A percentile compares a stretch with the other conserved stretches of the same genome.
Conservation (phyloP, 2,888 invertebrate species). For the Zhuqinia jingwanae region DNA sequence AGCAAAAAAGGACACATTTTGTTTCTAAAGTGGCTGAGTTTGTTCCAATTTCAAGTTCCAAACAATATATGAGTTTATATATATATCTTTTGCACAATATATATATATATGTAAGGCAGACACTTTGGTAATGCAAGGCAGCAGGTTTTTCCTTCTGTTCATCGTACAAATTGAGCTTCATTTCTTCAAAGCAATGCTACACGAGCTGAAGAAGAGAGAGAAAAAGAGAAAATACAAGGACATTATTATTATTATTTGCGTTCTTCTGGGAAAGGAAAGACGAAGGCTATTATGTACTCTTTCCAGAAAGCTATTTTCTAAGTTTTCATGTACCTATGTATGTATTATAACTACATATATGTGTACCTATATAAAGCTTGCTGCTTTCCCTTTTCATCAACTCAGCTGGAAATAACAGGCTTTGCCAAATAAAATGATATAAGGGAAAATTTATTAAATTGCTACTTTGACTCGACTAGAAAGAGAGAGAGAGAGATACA, state of each 20-base stretch:
- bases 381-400: slow-evolving; percentile 36
- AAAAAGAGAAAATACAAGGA: slow-evolving; percentile 25
- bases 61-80: not conserved
- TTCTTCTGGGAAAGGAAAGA: slow-evolving; percentile 14
- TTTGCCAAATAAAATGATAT: slow-evolving; percentile 44
- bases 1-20: slow-evolving; percentile 15
- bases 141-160: not conserved
- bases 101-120: no score
- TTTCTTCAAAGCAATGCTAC: slow-evolving; percentile 24
- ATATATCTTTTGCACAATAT: no score
- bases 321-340: not conserved
- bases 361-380: not conserved
- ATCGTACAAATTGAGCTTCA: slow-evolving; percentile 11
- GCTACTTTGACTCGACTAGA: slow-evolving; percentile 24
- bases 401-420: slow-evolving; percentile 42
- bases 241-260: slow-evolving; percentile 14
- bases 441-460: slow-evolving; percentile 38
- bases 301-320: not conserved
- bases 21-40: slow-evolving; percentile 10
- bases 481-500: no score
- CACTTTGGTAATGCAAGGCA: not conserved
- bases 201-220: not conserved
- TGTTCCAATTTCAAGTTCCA: slow-evolving; percentile 40
- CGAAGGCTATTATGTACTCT: not conserved
- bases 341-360: not conserved